Evolutionary conservation across 2,888 invertebrate genomes (phyloP).

Genomic region (Trypoxylon attenuatum): DNA sequence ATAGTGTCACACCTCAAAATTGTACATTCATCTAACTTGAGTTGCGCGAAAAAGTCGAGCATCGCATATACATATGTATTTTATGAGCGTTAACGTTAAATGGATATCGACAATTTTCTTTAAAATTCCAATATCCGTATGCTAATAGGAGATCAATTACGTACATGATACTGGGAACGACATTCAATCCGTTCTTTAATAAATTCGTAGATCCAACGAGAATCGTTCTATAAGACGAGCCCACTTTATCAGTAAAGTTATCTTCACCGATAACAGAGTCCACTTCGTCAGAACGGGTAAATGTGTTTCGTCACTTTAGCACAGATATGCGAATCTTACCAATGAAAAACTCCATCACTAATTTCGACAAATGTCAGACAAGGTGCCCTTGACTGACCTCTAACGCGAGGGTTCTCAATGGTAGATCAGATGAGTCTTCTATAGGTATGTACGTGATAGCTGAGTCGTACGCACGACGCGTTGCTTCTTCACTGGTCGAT

Average conservation of each 20-base stretch:
- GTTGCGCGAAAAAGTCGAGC: too few relatives aligned
- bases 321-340: conserved; percentile 29
- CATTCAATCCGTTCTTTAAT: too few relatives aligned
- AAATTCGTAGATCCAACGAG: not conserved
- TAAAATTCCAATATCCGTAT: too few relatives aligned
- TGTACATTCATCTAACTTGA: too few relatives aligned
- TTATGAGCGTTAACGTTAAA: too few relatives aligned
- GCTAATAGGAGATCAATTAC: too few relatives aligned
- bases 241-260: conserved; percentile 17
- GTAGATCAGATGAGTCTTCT: too few relatives aligned
- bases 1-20: too few relatives aligned
- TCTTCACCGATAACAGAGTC: not conserved
- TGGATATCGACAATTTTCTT: too few relatives aligned
- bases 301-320: not conserved
- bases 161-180: too few relatives aligned
- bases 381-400: conserved; percentile 69
- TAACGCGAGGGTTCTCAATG: conserved; percentile 59
- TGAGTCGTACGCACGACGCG: conserved; percentile 18
- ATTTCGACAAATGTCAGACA: conserved; percentile 59
- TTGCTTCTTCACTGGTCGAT: conserved; percentile 53
- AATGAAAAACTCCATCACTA: conserved; percentile 26
- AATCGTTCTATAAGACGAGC: not conserved
- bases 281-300: not conserved
- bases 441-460: conserved; percentile 2
- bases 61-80: too few relatives aligned